Conservation (phyloP, 2,797 vertebrate species). For the Pseudochromis fuscus region DNA sequence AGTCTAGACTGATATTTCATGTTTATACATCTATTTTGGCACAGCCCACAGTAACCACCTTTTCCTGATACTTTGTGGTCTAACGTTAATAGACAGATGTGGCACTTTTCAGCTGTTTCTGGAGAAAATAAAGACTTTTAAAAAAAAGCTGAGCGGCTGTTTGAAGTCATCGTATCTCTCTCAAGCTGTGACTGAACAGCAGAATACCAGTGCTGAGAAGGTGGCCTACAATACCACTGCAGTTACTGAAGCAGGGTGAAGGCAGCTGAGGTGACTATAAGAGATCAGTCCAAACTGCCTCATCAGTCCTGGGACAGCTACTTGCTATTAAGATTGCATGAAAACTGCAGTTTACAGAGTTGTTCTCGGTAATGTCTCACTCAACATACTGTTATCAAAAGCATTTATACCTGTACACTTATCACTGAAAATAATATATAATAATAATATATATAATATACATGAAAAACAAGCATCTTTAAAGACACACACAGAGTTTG, state of each 20-base stretch:
- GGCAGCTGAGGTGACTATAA: not conserved
- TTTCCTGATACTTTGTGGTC: not conserved
- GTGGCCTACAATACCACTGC: not conserved
- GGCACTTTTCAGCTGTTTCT: not conserved
- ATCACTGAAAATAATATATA: too few species aligned
- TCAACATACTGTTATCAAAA: not conserved
- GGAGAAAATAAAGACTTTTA: not conserved
- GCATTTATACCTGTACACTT: too few species aligned
- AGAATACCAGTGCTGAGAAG: not conserved
- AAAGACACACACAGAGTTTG: too few species aligned
- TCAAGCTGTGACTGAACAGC: not conserved
- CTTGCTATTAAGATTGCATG: too few species aligned
- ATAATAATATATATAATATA: not conserved
- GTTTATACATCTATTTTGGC: too few species aligned
- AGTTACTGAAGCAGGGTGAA: not conserved
- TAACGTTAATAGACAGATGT: too few species aligned
- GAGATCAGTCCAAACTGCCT: not conserved
- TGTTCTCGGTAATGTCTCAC: too few species aligned
- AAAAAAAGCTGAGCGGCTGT: not conserved
- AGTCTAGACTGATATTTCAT: not conserved
- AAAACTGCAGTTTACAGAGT: not conserved
- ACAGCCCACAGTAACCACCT: too few species aligned
- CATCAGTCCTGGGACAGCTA: not conserved
- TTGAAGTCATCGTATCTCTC: not conserved
- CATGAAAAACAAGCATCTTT: too few species aligned